Evolutionary conservation across 2,113 vertebrate genomes (phyloP).

Genomic region (Brachyhypopomus gauderio): DNA sequence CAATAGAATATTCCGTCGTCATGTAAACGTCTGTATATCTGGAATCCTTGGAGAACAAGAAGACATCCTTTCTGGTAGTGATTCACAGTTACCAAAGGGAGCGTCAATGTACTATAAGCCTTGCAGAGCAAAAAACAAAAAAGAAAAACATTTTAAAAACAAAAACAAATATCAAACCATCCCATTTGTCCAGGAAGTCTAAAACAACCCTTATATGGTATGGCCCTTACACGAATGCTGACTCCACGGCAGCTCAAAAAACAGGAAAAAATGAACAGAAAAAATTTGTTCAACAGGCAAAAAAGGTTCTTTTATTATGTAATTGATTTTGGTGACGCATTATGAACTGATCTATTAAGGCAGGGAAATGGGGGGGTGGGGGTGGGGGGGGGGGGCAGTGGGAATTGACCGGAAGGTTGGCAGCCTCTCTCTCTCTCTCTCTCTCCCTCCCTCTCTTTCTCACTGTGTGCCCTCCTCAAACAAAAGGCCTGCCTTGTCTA

Average conservation of each 20-base stretch:
- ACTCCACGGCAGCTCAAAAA: background rate
- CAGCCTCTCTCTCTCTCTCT: slow-evolving; percentile 46
- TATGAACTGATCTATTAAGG: slow-evolving; percentile 59
- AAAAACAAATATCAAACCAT: no score
- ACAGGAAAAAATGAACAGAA: background rate
- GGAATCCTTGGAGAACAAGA: background rate
- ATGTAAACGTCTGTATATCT: background rate
- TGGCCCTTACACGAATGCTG: background rate
- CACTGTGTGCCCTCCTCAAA: slow-evolving; percentile 75
- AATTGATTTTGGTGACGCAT: slow-evolving; percentile 50
- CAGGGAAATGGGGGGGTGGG: slow-evolving; percentile 63
- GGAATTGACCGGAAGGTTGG: slow-evolving; percentile 62
- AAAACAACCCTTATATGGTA: slow-evolving; percentile 2
- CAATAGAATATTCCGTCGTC: background rate
- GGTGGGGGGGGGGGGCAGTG: slow-evolving; percentile 69
- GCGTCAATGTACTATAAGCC: background rate
- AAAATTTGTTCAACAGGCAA: background rate
- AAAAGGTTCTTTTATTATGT: background rate
- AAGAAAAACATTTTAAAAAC: background rate
- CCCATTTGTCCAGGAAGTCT: background rate
- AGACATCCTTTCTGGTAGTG: background rate
- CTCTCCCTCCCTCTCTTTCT: slow-evolving; percentile 60
- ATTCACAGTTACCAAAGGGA: background rate
- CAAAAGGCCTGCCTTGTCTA: slow-evolving; percentile 78
- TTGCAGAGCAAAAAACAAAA: background rate